These are phyloP conservation scores for Piprites chloris DNA, from an alignment of 2,113 vertebrate genomes.

Conservation along the genomic window DNA sequence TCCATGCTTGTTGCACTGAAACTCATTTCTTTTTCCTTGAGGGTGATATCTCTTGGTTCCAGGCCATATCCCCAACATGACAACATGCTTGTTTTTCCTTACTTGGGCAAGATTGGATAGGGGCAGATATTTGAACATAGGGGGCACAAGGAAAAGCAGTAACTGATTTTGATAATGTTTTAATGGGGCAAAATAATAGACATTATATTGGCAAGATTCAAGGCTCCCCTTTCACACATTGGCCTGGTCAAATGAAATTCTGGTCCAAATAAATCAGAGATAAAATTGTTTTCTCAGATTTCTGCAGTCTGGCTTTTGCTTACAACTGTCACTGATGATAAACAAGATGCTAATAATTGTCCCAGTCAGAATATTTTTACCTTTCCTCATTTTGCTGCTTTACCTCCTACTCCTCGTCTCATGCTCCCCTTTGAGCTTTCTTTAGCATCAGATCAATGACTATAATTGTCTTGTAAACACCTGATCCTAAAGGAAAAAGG, in stretches of 20 bases:
- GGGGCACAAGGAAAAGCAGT: not conserved
- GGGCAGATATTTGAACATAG: not conserved
- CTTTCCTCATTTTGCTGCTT: not conserved
- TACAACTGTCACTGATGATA: not conserved
- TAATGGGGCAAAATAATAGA: not conserved
- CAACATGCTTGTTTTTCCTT: not conserved
- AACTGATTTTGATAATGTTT: not conserved
- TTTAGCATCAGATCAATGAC: not conserved
- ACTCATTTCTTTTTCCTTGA: not conserved
- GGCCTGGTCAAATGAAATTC: not conserved
- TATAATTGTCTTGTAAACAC: not conserved
- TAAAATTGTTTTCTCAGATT: not conserved
- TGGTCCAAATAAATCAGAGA: not conserved
- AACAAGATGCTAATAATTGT: not conserved
- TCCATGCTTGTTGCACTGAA: not conserved
- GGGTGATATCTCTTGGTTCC: not conserved
- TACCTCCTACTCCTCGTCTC: not conserved
- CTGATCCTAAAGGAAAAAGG: constrained; percentile 1
- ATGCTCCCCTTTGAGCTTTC: not conserved
- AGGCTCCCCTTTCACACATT: not conserved
- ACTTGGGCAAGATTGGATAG: not conserved
- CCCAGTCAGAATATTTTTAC: not conserved
- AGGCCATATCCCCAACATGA: not conserved
- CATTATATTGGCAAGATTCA: not conserved
- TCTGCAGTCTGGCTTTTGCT: not conserved